Conservation (phyloP, 2,113 vertebrate genomes). For the Catharus minimus region DNA sequence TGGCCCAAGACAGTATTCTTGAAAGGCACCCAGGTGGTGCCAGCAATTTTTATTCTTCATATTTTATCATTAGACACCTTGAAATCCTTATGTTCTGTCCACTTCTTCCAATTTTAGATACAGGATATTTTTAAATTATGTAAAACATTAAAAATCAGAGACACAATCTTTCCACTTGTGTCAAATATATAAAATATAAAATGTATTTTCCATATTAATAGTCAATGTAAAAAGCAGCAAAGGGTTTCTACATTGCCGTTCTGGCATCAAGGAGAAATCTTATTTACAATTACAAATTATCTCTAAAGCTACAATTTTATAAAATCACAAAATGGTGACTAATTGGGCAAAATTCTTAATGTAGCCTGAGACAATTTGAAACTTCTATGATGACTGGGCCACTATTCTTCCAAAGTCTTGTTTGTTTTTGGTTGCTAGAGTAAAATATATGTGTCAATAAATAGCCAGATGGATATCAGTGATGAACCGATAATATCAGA, state of each 20-base stretch:
- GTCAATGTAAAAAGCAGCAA: neutral
- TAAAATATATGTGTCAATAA: slow-evolving; percentile 42
- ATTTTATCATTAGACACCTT: neutral
- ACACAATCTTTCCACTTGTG: neutral
- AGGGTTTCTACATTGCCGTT: neutral
- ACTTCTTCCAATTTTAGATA: neutral
- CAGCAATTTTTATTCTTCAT: neutral
- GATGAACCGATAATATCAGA: slow-evolving; percentile 44
- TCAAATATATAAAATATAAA: neutral
- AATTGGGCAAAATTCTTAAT: neutral
- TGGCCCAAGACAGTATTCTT: neutral
- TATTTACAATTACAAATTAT: neutral
- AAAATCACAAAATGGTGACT: neutral
- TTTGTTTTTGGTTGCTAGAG: slow-evolving; percentile 26
- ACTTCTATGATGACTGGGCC: neutral
- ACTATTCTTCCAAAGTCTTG: neutral
- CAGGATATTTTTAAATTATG: neutral
- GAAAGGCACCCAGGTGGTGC: neutral
- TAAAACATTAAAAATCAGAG: neutral
- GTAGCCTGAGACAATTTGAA: neutral
- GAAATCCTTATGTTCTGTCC: neutral
- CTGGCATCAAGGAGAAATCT: neutral
- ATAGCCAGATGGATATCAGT: slow-evolving; percentile 31
- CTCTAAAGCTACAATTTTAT: neutral
- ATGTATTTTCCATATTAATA: neutral